Evolutionary conservation across 2,113 vertebrate species (phyloP).

Genomic region (Rhombomys opimus): DNA sequence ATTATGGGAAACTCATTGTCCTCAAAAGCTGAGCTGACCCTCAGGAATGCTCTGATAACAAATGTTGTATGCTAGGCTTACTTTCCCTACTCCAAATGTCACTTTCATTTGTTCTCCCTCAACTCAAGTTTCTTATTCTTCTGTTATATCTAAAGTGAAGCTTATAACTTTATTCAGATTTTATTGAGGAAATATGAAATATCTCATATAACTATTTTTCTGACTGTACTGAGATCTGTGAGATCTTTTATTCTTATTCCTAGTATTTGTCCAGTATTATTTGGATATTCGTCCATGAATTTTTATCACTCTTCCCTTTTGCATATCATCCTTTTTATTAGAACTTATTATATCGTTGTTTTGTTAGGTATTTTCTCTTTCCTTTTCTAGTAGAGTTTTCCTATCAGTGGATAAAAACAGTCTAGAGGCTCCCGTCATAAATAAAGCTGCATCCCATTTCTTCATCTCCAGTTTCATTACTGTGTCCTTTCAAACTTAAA

Average conservation of each 20-base stretch:
- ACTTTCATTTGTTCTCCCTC: not conserved
- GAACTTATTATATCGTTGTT: not conserved
- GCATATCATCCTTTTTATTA: not conserved
- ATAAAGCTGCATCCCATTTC: conserved; percentile 33
- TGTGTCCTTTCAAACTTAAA: conserved; percentile 4
- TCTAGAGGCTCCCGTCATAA: not conserved
- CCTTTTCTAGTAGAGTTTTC: not conserved
- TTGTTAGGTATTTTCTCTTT: not conserved
- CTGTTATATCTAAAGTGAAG: not conserved
- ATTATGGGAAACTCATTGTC: not conserved
- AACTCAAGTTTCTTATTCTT: not conserved
- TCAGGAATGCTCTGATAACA: too few species aligned
- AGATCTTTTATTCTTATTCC: not conserved
- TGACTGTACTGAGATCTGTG: not conserved
- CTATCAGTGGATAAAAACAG: not conserved
- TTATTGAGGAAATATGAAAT: not conserved
- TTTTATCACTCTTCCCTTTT: not conserved
- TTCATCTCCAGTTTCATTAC: conserved; percentile 8
- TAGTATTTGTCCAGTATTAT: not conserved
- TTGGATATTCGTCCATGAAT: not conserved
- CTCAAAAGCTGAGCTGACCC: not conserved
- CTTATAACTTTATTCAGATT: not conserved
- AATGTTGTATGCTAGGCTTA: not conserved
- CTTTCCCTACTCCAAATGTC: not conserved
- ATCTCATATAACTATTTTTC: not conserved